Percentiles rank a stretch among this genome's conserved stretches.
Evolutionary conservation across 2,113 vertebrate genomes (phyloP).

Genomic region (Xenus cinereus): DNA sequence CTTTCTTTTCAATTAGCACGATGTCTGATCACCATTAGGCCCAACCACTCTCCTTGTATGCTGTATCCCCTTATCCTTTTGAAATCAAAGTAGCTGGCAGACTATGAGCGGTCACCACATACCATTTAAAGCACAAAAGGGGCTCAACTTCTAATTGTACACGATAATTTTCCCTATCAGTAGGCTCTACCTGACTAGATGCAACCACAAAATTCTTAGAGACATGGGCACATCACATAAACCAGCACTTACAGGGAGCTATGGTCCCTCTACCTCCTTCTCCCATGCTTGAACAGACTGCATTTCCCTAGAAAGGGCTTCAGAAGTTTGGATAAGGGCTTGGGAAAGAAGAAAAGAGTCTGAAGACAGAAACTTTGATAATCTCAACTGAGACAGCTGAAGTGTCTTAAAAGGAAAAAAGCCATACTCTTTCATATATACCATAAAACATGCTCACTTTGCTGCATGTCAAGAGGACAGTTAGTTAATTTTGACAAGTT

Average conservation of each 20-base stretch:
- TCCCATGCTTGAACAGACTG: not conserved
- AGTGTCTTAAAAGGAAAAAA: not conserved
- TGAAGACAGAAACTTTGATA: not conserved
- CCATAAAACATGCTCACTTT: not conserved
- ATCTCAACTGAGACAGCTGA: not conserved
- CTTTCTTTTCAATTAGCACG: not conserved
- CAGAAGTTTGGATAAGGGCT: not conserved
- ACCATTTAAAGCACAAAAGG: not conserved
- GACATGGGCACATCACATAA: not conserved
- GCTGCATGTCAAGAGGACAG: not conserved
- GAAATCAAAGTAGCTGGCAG: not conserved
- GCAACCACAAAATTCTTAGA: not conserved
- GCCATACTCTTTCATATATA: not conserved
- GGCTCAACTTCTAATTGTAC: not conserved
- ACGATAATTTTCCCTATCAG: not conserved
- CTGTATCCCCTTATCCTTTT: not conserved
- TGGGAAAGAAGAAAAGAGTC: not conserved
- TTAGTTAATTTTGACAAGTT: not conserved
- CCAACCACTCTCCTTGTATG: not conserved
- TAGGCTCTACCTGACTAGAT: not conserved
- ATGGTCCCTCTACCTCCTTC: not conserved
- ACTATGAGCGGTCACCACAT: not conserved
- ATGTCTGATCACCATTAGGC: not conserved
- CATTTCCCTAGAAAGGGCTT: not conserved
- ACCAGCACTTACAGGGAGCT: not conserved